A percentile compares a stretch with the other conserved stretches of the same genome.
Conservation (phyloP, 2,113 vertebrate species). For the Pyrgilauda ruficollis region DNA sequence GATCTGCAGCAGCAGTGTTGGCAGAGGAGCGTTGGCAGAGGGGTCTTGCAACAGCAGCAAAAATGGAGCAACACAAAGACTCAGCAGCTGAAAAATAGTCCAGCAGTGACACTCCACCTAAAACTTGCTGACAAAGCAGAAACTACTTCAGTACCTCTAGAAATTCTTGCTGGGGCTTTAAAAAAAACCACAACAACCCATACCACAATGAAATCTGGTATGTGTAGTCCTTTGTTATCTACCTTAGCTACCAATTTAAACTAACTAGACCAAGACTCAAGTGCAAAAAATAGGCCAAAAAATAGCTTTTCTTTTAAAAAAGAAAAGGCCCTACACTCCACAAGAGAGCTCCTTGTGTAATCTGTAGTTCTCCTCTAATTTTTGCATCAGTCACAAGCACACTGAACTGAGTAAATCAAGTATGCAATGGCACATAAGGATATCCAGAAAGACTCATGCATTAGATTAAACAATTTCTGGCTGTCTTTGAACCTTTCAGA, state of each 20-base stretch:
- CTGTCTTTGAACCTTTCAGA: not conserved
- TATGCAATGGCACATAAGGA: not conserved
- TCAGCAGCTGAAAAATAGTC: not conserved
- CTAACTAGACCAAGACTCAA: not conserved
- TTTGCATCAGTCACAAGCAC: not conserved
- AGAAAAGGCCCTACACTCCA: not conserved
- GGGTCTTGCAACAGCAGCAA: not conserved
- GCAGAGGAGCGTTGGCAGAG: not conserved
- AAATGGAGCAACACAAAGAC: not conserved
- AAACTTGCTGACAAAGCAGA: not conserved
- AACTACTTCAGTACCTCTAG: not conserved
- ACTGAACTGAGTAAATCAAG: not conserved
- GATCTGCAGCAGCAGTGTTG: not conserved
- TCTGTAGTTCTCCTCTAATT: not conserved
- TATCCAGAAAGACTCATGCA: not conserved
- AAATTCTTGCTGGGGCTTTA: not conserved
- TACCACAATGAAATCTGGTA: not conserved
- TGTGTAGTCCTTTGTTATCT: not conserved
- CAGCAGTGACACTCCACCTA: not conserved
- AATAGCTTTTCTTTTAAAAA: fast-evolving
- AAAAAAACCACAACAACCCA: not conserved
- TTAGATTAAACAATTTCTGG: not conserved
- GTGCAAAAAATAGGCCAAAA: not conserved
- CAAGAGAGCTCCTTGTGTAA: not conserved
- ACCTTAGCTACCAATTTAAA: not conserved